Base-by-base conservation (phyloP, 2,113 vertebrate species). In the Kryptolebias marmoratus region DNA sequence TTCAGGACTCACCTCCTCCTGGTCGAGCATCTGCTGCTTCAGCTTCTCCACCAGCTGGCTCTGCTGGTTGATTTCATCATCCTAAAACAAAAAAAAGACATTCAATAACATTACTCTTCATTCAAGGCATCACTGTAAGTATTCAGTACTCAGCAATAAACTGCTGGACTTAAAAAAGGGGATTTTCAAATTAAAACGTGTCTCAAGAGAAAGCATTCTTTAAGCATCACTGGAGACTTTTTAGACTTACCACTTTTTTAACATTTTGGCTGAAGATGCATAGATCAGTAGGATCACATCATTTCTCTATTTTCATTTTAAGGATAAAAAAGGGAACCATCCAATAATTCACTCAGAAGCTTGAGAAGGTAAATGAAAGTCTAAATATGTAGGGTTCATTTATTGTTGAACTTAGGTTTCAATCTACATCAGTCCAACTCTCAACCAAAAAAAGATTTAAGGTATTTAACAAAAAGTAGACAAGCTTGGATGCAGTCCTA, bases 51-150 rank as follows among this genome's bases (percentile, higher is more conserved):
- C 96, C 81, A 98, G 88, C 53, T 98, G 97, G 74, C 96, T 98
- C 90, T 98, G 97, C 68, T 98, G 97, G 94, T 98, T 98, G 82
- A 98, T 98, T 91, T 98, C 96, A 92, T 98, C 96, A 85, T 98
- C 96, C 96, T 98, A 87, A 1, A 10, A 30, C 10, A 58, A 48
- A 6, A 18, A 15, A 61, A 16, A 81, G 11, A 60, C 4, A 61
- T 48, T 54, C 11, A 42, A 4, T 8, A 5, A 3, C 28, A 61
- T 84, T 61, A 64, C 56, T 8, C 55, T 69, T 73, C 22, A 55
- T 9, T 4, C 6, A 14, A 53, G 13, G 36, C 11, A 2, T 4
- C 4, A 5, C 10, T 45, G 44, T 10, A 45, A 45, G 2, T 45
- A 52, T 3, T 13, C 14, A 2, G 15, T 8, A 50, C 16, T 2